These are phyloP conservation scores for Caretta caretta DNA, from an alignment of 2,113 vertebrate genomes.

Conservation along the genomic window DNA sequence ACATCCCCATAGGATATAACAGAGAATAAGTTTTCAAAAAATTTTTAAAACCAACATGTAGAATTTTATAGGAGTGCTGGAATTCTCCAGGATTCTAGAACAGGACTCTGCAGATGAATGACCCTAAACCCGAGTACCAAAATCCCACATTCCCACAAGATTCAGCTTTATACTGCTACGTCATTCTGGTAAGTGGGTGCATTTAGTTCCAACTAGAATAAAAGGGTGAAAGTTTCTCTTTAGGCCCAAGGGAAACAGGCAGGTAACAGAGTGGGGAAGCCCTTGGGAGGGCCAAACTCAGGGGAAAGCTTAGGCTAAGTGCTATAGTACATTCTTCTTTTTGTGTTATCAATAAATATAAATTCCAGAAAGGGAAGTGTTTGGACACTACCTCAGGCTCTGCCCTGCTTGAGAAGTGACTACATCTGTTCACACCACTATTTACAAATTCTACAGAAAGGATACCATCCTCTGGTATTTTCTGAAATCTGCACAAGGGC, in stretches of 20 bases:
- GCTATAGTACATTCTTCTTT: background rate
- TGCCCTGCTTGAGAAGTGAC: background rate
- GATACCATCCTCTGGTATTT: background rate
- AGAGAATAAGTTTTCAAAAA: background rate
- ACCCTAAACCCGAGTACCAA: background rate
- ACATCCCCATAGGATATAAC: background rate
- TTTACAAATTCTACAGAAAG: background rate
- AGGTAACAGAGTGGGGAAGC: background rate
- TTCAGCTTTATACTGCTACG: background rate
- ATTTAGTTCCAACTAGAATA: rapidly evolving
- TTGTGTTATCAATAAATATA: rapidly evolving
- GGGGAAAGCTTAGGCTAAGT: background rate
- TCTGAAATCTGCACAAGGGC: background rate
- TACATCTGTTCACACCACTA: background rate
- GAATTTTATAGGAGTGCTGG: background rate
- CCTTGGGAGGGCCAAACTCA: rapidly evolving
- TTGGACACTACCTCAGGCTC: background rate
- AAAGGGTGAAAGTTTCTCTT: rapidly evolving
- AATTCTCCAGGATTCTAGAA: background rate
- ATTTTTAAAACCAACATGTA: background rate
- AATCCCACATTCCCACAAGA: rapidly evolving
- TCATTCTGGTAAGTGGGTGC: background rate
- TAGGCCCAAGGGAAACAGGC: background rate
- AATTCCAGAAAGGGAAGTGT: background rate
- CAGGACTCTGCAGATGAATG: background rate